Base-by-base conservation (phyloP, 2,797 vertebrate species). In the Bryconaethiops microstoma region DNA sequence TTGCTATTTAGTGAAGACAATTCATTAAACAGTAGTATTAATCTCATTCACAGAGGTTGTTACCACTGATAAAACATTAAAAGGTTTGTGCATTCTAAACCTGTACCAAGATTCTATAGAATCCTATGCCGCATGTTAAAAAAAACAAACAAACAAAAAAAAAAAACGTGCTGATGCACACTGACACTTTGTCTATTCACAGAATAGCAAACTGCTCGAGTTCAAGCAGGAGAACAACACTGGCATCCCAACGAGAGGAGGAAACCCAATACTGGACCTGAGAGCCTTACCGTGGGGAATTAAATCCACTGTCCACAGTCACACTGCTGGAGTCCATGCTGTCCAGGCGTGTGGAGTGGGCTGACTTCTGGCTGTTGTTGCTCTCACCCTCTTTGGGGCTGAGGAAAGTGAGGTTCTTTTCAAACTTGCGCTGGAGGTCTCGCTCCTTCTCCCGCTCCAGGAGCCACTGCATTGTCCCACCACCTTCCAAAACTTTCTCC, bases 301-400 rank as follows among this genome's bases (percentile, higher is more conserved):
- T 99, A 95, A 99, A 99, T 91, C 98, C 97, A 92, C 98, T 99
- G 93, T 99, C 97, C 86, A 99, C 97, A 19, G 97, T 99, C 88
- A 99, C 96, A 39, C 97, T 99, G 94, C 97, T 99, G 92, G 97
- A 98, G 93, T 99, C 98, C 96, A 99, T 99, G 90, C 97, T 99
- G 93, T 99, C 98, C 62, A 99, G 94, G 64, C 98, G 94, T 45
- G 97, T 97, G 0, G 98, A 98, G 84, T 99, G 98, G 14, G 95
- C 96, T 10, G 97, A 95, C 89, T 97, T 96, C 93, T 98, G 97
- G 91, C 91, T 94, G 92, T 91, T 94, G 89, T 92, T 92, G 72
- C 92, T 94, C 80, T 96, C 96, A 0, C 91, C 94, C 87, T 96
- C 95, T 90, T 94, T 96, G 0, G 92, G 97, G 88, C 92, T 93